Percentiles rank a stretch among this genome's conserved stretches.
Evolutionary conservation across 2,797 vertebrate genomes (phyloP).

Genomic region (Phoebastria nigripes): DNA sequence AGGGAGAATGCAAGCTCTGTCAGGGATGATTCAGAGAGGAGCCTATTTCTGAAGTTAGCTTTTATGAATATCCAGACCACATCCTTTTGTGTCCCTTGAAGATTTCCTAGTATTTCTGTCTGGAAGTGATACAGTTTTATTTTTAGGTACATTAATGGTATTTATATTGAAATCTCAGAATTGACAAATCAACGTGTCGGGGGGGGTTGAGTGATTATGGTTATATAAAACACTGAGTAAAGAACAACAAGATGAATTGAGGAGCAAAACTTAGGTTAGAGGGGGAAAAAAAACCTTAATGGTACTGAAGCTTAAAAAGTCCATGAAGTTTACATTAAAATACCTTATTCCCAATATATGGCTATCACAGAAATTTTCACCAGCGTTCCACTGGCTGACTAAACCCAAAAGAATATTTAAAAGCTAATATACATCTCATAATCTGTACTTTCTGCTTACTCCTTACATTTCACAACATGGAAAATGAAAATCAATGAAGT

Average conservation of each 20-base stretch:
- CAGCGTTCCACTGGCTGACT: neutral
- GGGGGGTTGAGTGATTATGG: neutral
- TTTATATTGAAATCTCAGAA: neutral
- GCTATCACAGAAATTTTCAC: neutral
- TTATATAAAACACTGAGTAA: neutral
- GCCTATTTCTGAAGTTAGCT: neutral
- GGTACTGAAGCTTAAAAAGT: neutral
- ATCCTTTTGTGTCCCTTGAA: neutral
- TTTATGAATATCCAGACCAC: neutral
- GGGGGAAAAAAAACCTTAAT: neutral
- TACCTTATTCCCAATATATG: neutral
- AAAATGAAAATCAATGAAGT: neutral
- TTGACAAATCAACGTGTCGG: neutral
- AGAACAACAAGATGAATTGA: neutral
- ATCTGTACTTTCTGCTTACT: neutral
- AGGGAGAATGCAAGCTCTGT: neutral
- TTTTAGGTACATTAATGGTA: neutral
- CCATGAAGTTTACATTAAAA: neutral
- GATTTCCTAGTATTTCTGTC: neutral
- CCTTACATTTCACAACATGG: neutral
- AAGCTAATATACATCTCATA: neutral
- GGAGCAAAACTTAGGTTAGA: neutral
- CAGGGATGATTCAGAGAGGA: neutral
- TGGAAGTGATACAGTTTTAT: neutral
- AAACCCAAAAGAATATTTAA: neutral